Evolutionary conservation across 2,113 vertebrate genomes (phyloP).

Genomic region (Symphodus melops): DNA sequence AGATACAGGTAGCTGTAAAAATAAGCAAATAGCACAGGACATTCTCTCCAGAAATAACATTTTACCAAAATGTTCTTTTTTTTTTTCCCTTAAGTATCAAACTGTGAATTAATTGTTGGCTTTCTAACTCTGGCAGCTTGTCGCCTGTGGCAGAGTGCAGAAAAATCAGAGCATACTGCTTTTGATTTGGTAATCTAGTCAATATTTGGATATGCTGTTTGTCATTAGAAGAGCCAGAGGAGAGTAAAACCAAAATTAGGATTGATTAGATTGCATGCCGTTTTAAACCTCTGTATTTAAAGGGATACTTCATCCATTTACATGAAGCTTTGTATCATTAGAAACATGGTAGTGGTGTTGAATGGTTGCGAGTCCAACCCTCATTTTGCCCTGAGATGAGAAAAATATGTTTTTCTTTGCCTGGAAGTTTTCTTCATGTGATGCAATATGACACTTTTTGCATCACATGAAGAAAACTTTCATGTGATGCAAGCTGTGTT

Average conservation of each 20-base stretch:
- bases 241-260: background rate
- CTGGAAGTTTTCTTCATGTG: too few relatives aligned
- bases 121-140: background rate
- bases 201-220: background rate
- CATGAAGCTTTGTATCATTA: too few relatives aligned
- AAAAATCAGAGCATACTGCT: background rate
- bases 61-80: background rate
- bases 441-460: too few relatives aligned
- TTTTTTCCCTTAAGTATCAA: background rate
- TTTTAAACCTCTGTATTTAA: background rate
- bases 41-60: background rate
- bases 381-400: too few relatives aligned
- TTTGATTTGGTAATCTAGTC: background rate
- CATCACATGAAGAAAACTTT: too few relatives aligned
- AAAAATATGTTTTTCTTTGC: too few relatives aligned
- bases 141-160: background rate
- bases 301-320: too few relatives aligned
- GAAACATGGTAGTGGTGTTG: too few relatives aligned
- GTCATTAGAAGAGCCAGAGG: background rate
- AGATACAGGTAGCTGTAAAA: background rate
- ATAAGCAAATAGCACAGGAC: background rate
- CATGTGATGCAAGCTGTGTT: too few relatives aligned
- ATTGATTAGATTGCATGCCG: conserved; percentile 2
- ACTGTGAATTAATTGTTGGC: background rate
- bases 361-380: too few relatives aligned